Evolutionary conservation across 2,113 vertebrate genomes (phyloP).

Genomic region (Chloroceryle aenea): DNA sequence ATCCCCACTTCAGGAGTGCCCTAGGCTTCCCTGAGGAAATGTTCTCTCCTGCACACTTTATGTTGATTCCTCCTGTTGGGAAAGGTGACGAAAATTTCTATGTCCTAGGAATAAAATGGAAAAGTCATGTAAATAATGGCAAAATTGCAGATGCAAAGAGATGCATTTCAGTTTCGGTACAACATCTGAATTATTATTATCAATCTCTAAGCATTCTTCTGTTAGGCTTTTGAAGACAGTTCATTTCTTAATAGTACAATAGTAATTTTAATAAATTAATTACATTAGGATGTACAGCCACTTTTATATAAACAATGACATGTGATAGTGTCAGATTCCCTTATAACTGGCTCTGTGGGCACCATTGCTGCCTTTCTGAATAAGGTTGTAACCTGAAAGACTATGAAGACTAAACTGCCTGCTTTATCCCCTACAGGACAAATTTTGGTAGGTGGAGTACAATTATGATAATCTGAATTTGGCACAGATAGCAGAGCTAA

Average conservation of each 20-base stretch:
- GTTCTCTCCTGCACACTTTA: not conserved
- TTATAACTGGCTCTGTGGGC: not conserved
- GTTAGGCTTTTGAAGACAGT: not conserved
- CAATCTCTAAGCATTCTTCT: not conserved
- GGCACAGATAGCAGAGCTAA: not conserved
- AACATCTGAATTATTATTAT: not conserved
- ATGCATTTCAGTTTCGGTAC: rapidly evolving
- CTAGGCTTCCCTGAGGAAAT: not conserved
- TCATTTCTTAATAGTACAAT: not conserved
- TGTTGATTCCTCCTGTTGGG: not conserved
- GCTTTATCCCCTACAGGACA: not conserved
- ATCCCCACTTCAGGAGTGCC: not conserved
- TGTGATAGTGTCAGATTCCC: not conserved
- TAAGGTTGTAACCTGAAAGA: not conserved
- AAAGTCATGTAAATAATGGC: not conserved
- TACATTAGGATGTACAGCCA: not conserved
- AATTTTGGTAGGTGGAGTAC: not conserved
- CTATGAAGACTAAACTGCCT: not conserved
- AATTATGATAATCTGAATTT: not conserved
- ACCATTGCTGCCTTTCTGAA: not conserved
- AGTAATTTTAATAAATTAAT: not conserved
- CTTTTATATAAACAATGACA: not conserved
- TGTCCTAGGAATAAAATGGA: not conserved
- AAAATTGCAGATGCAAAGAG: not conserved
- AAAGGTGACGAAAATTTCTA: not conserved